Base-by-base conservation (phyloP, 2,113 vertebrate genomes). In the Caranx ignobilis region DNA sequence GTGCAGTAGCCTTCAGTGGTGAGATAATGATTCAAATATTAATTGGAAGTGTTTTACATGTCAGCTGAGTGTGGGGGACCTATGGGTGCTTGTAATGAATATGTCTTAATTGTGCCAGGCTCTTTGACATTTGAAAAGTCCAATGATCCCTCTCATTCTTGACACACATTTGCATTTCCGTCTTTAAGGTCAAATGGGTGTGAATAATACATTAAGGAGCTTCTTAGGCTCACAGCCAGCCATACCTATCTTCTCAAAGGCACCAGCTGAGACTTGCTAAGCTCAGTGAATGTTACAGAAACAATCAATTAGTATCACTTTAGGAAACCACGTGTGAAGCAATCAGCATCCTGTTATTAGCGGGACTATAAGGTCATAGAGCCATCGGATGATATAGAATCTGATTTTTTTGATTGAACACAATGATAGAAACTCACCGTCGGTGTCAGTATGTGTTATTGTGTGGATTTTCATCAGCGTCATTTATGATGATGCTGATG, bases 201-300 rank as follows among this genome's bases (percentile, higher is more conserved):
- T 95, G 92, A 95, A 95, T 95, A 94, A 95, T 89, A 93, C 89
- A 94, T 95, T 77, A 88, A 88, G 92, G 82, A 88, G 88, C 79
- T 85, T 90, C 85, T 94, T 88, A 88, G 88, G 90, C 92, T 86
- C 91, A 79, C 87, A 91, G 92, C 85, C 83, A 84, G 92, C 79
- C 64, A 79, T 90, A 94, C 89, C 90, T 92, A 81, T 52, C 77
- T 70, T 64, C 90, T 91, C 84, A 91, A 91, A 93, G 81, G 81
- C 82, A 67, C 93, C 92, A 90, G 88, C 94, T 93, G 93, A 90
- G 92, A 65, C 82, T 55, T 61, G 83, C 82, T 92, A 80, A 88
- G 90, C 75, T 85, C 56, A 26, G 77, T 83, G 84, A 92, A 89
- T 83, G 84, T 82, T 78, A 85, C 78, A 81, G 77, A 93, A 93